Base-by-base conservation (phyloP, 2,113 vertebrate species). In the Tenrec ecaudatus region DNA sequence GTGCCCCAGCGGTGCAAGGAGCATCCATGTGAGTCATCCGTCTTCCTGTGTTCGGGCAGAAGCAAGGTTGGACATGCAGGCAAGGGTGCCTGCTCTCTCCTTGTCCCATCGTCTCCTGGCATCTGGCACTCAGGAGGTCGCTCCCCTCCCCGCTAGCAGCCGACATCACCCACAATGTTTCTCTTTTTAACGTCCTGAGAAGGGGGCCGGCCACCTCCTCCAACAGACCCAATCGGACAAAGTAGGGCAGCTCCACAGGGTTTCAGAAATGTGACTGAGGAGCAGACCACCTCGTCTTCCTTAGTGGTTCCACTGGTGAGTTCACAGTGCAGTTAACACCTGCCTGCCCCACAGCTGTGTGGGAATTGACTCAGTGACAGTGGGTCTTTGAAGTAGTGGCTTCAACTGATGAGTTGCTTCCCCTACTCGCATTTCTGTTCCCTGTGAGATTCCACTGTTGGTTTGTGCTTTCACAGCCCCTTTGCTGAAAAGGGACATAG, bases 81-180 rank as follows among this genome's bases (percentile, higher is more conserved):
- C 33, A 20, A 23, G 73, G 89, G 29, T 25, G 9, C 22, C 78
- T 22, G 47, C 5, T 47, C 25, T 47, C 16, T 78, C 27, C 14
- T 43, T 19, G 17, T 64, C 33, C 68, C 23, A 29, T 62, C 20
- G 27, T 83, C 47, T 69, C 29, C 31, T 47, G 62, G 82, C 53
- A 12, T 68, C 23, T 47, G 40, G 38, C 27, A 20, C 27, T 31
- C 23, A 38, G 64, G 58, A 38, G 38, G 10, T 22, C 27, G 58
- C 40, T 31, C 20, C 47, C 6, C 12, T 0, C 20, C 22, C n/a
- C n/a, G 2, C 19, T 3, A 58, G 1, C 3, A 10, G 9, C 8
- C 66, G n/a, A 68, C 29, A 4, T 58, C 23, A 47, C 82, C 57
- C 40, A 53, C 76, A 33, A 2, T 9, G 76, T 22, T 62, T n/a